Percentiles rank a stretch among this genome's conserved stretches.
These are phyloP conservation scores for Mnemiopsis leidyi DNA, from an alignment of 37 sponge, comb jelly and placozoan genomes.

Conservation along the genomic window DNA sequence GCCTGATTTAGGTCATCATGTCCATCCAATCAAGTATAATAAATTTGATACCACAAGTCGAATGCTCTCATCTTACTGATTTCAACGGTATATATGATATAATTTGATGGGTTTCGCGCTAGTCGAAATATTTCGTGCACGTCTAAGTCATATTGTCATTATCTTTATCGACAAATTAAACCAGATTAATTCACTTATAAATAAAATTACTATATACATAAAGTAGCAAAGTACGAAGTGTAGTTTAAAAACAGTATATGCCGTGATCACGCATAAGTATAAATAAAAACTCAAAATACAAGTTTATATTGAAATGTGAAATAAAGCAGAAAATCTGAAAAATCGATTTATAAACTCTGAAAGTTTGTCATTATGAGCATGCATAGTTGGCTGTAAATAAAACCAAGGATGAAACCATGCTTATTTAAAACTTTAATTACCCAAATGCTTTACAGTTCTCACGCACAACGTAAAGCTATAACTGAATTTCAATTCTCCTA, in stretches of 20 bases:
- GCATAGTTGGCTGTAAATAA: background rate
- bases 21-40: no score
- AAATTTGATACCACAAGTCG: no score
- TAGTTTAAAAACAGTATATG: background rate
- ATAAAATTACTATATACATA: background rate
- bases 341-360: background rate
- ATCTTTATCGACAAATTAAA: background rate
- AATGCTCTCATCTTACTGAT: no score
- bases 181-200: background rate
- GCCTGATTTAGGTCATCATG: no score
- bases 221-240: background rate
- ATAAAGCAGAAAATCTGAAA: background rate
- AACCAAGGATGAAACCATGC: background rate
- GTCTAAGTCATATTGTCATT: no score
- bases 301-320: background rate
- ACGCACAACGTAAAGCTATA: background rate
- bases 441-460: background rate
- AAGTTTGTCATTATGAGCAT: background rate
- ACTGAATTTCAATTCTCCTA: background rate
- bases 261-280: background rate
- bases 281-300: background rate
- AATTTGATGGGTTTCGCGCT: no score
- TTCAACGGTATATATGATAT: no score
- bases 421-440: no score
- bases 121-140: no score